Base-by-base conservation (phyloP, 2,113 vertebrate species). In the Porphyrio hochstetteri region DNA sequence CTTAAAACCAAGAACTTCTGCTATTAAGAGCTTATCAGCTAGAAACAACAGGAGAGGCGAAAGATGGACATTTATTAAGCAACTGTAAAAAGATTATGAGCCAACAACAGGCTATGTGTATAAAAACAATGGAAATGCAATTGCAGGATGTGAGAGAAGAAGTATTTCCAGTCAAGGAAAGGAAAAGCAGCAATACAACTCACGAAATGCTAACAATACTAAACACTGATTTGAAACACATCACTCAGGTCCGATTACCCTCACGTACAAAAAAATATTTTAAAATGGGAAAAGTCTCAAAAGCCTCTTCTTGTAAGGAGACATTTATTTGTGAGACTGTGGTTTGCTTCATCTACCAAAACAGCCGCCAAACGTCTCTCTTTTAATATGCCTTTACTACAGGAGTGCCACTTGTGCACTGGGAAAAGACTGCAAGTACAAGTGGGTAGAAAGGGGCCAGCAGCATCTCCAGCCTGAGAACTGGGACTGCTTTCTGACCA, bases 71-170 rank as follows among this genome's bases (percentile, higher is more conserved):
- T 59, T 79, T 64, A 79, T 40, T 55, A 68, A 71, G 42, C 23
- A 79, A 59, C 2, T 92, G 25, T 40, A 55, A 89, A 87, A 56
- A 87, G 60, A 82, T 56, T 59, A 87, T 10, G 16, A 93, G 21
- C 52, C 74, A 82, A 46, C 36, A 75, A 44, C 42, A 55, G 38
- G 25, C 65, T 61, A 46, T 63, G 78, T 19, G 60, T 24, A 71
- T 13, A 31, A 67, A 92, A 87, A 90, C 78, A 92, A 94, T 71
- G n/a, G 44, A 93, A 88, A 90, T 27, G 75, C 25, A 90, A 68
- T n/a, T n/a, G 65, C 75, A 82, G 82, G 88, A 82, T 63, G 63
- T 56, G 67, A 90, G 53, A 90, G 57, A 82, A 85, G 42, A 6
- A 80, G 63, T 67, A 86, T 16, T 93, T 91, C 59, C 82, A 78